A percentile compares a stretch with the other conserved stretches of the same genome.
Evolutionary conservation across 1,140 invertebrate species (phyloP).

Genomic region (Thereuonema tuberculata): DNA sequence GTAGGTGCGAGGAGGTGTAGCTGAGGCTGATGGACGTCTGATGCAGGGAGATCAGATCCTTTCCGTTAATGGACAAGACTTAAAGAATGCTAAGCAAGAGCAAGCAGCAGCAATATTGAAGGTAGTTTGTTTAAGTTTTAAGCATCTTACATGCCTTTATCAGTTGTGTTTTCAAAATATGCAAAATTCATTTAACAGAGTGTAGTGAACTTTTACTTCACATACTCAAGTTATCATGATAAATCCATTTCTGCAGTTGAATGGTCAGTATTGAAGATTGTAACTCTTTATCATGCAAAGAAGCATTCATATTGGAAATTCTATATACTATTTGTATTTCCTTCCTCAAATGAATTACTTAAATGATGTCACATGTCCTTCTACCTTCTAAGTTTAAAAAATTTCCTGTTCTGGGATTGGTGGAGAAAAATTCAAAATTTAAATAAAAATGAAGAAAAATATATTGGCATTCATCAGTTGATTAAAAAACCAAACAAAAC

Average conservation of each 20-base stretch:
- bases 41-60: slow-evolving; percentile 86
- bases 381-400: too few species aligned
- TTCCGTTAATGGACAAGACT: slow-evolving; percentile 73
- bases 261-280: background rate
- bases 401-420: too few species aligned
- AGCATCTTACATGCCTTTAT: background rate
- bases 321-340: too few species aligned
- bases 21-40: slow-evolving; percentile 78
- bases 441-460: too few species aligned
- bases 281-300: background rate
- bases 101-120: slow-evolving; percentile 80
- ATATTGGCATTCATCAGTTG: too few species aligned
- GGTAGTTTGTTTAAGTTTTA: slow-evolving; percentile 21
- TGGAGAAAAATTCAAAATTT: too few species aligned
- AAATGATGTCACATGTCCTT: too few species aligned
- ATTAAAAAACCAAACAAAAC: too few species aligned
- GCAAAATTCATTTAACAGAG: too few species aligned
- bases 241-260: background rate
- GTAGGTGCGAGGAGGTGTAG: slow-evolving; percentile 73
- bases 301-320: background rate
- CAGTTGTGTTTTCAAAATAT: too few species aligned
- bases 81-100: slow-evolving; percentile 64
- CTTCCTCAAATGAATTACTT: too few species aligned
- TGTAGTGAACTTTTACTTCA: background rate
- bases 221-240: background rate